Conservation (phyloP, 2,113 vertebrate genomes). For the Melozone crissalis region DNA sequence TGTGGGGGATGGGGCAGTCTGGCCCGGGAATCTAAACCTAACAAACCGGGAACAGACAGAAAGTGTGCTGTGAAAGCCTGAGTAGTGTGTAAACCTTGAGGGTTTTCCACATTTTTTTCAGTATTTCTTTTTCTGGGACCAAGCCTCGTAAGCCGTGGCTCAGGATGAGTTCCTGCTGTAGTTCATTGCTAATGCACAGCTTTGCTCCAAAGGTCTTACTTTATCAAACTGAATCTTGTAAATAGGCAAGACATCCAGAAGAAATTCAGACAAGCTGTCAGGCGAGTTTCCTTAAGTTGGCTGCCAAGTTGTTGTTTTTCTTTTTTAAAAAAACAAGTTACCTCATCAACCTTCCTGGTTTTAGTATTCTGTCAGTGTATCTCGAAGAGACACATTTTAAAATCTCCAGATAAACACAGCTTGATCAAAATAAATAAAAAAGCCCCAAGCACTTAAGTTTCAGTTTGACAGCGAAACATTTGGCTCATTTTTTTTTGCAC, state of each 20-base stretch:
- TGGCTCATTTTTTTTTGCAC: conserved; percentile 2
- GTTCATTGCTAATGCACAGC: conserved; percentile 19
- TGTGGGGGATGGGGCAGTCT: conserved; percentile 18
- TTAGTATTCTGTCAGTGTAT: conserved; percentile 36
- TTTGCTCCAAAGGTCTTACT: neutral
- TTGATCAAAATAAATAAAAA: conserved; percentile 33
- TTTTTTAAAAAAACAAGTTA: neutral
- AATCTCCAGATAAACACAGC: conserved; percentile 29
- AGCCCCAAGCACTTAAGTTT: neutral
- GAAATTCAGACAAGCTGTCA: conserved; percentile 55
- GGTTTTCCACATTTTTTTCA: neutral
- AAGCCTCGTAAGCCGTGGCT: neutral
- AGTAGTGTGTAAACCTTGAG: neutral
- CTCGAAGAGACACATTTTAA: neutral
- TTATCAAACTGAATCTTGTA: conserved; percentile 43
- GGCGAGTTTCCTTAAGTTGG: conserved; percentile 5
- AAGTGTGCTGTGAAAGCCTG: neutral
- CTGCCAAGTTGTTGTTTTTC: neutral
- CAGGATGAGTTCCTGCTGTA: neutral
- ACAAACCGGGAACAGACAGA: neutral
- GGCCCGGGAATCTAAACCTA: neutral
- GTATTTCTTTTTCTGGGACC: neutral
- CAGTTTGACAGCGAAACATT: conserved; percentile 36
- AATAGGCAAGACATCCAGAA: conserved; percentile 45
- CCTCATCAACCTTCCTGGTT: conserved; percentile 17